These are phyloP conservation scores for Alectoris magna DNA, from an alignment of 2,797 vertebrate genomes.

Conservation along the genomic window DNA sequence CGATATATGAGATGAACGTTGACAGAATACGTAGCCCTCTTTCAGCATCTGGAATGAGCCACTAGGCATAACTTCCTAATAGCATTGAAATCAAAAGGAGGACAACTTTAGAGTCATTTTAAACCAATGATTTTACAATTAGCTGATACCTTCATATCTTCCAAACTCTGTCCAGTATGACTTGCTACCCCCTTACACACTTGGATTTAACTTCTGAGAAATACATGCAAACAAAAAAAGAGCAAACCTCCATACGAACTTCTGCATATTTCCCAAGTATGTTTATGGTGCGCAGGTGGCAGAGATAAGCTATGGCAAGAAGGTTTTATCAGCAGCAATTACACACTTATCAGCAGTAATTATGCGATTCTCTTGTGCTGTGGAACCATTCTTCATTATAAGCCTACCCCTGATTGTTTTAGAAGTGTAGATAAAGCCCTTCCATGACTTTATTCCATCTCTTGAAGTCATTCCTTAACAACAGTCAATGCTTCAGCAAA, in stretches of 20 bases:
- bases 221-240: not conserved
- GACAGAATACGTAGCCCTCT: not conserved
- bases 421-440: conserved; percentile 15
- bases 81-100: not conserved
- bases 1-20: conserved; percentile 27
- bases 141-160: not conserved
- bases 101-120: not conserved
- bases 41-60: not conserved
- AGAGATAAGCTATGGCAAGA: not conserved
- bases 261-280: not conserved
- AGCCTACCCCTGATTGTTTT: not conserved
- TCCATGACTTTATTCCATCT: not conserved
- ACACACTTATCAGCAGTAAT: not conserved
- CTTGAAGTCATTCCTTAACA: not conserved
- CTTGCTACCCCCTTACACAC: not conserved
- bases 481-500: not conserved
- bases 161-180: not conserved
- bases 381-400: not conserved
- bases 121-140: not conserved
- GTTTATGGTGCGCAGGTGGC: not conserved
- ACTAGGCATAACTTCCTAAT: not conserved
- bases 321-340: conserved; percentile 23
- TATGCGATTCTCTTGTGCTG: not conserved
- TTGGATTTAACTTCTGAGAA: not conserved
- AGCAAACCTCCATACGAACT: not conserved